phyloP scores from a whole-genome alignment of 2,888 invertebrate species.

The Ceraclea dissimilis region DNA sequence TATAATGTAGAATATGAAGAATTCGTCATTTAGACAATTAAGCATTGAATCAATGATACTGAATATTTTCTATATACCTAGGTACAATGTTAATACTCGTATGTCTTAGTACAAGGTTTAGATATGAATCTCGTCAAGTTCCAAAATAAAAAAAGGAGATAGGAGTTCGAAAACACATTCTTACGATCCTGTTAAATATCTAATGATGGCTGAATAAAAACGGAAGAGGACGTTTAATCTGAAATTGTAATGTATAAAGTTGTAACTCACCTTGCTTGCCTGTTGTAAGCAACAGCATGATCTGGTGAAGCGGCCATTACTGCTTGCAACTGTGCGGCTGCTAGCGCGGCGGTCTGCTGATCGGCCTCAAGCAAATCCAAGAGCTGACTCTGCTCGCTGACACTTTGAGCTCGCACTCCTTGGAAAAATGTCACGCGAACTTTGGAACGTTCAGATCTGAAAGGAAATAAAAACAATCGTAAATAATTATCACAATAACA shows the following conservation, averaged over 20 bases:
- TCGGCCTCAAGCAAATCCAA: constrained; percentile 37
- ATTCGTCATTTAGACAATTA: no score
- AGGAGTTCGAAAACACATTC: no score
- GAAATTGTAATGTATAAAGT: not conserved
- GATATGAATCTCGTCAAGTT: no score
- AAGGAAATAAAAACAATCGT: constrained; percentile 30
- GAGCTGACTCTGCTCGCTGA: constrained; percentile 53
- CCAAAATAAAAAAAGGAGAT: no score
- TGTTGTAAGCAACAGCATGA: constrained; percentile 49
- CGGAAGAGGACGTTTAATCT: no score
- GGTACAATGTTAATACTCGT: no score
- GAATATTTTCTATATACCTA: no score
- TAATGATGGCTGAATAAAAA: no score
- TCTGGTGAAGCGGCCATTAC: constrained; percentile 40
- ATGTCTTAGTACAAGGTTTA: no score
- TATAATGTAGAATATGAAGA: no score
- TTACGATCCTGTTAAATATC: no score
- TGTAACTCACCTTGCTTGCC: constrained; percentile 57
- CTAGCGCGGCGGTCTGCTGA: constrained; percentile 51
- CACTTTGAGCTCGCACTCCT: constrained; percentile 68
- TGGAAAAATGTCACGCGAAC: constrained; percentile 80
- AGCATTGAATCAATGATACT: no score
- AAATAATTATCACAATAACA: constrained; percentile 27
- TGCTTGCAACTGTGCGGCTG: constrained; percentile 40
- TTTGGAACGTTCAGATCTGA: constrained; percentile 69